Evolutionary conservation across 2,797 vertebrate species (phyloP), one percentile per base, ranked within the genome.

Genomic region (Muscicapa striata): DNA sequence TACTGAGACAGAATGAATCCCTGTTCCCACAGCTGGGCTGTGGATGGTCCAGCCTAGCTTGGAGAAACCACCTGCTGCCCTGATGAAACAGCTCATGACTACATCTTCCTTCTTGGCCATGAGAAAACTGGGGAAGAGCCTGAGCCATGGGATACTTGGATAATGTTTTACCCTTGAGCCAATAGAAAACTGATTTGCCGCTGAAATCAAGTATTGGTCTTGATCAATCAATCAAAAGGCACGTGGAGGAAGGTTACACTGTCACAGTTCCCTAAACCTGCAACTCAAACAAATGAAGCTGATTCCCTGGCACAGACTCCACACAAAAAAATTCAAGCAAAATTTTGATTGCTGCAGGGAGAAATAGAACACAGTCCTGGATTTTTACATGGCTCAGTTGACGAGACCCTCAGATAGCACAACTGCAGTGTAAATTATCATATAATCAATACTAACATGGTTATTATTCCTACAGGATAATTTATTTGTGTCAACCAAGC

Each of bases 231-330:
- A 52, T 34, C 48, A 76, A 76, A 48, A 73, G 23, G 52, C 14
- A 34, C 34, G 0, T 15, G 26, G 51, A 76, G 18, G 38, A n/a
- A 81, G 49, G 13, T 61, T 15, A 32, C 6, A 0, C 10, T 27
- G 10, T 10, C 1, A 3, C n/a, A 43, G n/a, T 5, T 52, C 43
- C 41, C 36, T 72, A 72, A 82, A 58, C 27, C 32, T 75, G 26
- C 58, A 52, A 27, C 0, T 1, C 0, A 5, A 52, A 29, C 5
- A 63, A 63, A 29, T 3, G 0, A 84, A 88, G 21, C 27, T 22
- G 13, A 6, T 48, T 55, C 22, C 10, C 62, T 45, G 34, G 34
- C 34, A 91, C 29, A 69, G 21, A 29, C 20, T 43, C 46, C 64
- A 57, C 9, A 10, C 1, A 38, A 4, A 69, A 54, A 84, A 73